These are phyloP conservation scores for Erannis defoliaria DNA, from an alignment of 2,888 invertebrate species.

Conservation along the genomic window DNA sequence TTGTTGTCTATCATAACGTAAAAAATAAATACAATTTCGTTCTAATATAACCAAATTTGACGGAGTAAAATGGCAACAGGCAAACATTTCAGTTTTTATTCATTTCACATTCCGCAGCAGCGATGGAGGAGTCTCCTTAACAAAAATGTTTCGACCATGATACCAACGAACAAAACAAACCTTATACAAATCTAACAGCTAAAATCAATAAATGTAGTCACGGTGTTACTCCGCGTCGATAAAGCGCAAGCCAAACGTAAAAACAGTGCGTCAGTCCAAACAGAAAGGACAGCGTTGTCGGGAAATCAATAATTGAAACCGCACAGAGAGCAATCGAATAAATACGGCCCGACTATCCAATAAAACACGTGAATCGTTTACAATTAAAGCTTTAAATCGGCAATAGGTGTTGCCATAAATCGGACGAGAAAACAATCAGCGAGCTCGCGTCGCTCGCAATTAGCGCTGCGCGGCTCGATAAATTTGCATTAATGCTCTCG, in stretches of 20 bases:
- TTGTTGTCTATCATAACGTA: too few relatives aligned
- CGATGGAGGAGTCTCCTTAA: too few relatives aligned
- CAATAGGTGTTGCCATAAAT: slow-evolving; percentile 87
- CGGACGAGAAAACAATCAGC: slow-evolving; percentile 85
- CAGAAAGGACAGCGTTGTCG: slow-evolving; percentile 61
- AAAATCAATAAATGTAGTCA: slow-evolving; percentile 29
- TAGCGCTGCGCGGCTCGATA: slow-evolving; percentile 85
- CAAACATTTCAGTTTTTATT: too few relatives aligned
- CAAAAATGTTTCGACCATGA: too few relatives aligned
- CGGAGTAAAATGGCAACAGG: too few relatives aligned
- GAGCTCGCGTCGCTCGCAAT: slow-evolving; percentile 83
- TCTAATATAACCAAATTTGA: too few relatives aligned
- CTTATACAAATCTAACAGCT: too few relatives aligned
- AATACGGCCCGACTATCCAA: slow-evolving; percentile 84
- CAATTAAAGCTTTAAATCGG: slow-evolving; percentile 87
- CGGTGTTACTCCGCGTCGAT: slow-evolving; percentile 19
- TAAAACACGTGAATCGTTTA: slow-evolving; percentile 86
- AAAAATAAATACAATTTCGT: too few relatives aligned
- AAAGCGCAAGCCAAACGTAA: slow-evolving; percentile 36
- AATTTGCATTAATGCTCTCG: slow-evolving; percentile 87
- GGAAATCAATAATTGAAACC: slow-evolving; percentile 83
- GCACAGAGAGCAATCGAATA: slow-evolving; percentile 78
- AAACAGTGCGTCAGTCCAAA: slow-evolving; percentile 55
- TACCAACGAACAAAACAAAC: neutral
- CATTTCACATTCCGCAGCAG: too few relatives aligned